Evolutionary conservation across 2,797 vertebrate genomes (phyloP), one percentile per base, ranked within the genome.

Genomic region (Ciconia nigra): DNA sequence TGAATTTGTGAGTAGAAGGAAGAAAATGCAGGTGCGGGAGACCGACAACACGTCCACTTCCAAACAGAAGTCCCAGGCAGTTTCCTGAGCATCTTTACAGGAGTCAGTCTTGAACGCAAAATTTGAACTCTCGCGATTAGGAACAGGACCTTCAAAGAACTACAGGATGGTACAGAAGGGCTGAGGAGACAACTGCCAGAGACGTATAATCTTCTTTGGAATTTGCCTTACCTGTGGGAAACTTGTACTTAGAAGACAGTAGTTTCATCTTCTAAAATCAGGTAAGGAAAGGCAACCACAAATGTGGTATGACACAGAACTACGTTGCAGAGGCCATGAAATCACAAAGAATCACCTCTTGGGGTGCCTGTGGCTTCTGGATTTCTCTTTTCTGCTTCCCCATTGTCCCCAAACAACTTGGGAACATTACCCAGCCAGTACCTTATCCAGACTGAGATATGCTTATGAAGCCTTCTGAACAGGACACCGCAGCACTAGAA

Each of bases 71-170:
- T 81, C 67, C 33, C 5, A n/a, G 46, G 61, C 33, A 77, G 47
- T 37, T 59, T 80, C 39, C 28, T 12, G 28, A 73, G 31, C 59
- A 44, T 17, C 79, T 69, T 66, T 37, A 63, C 21, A 80, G 11
- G 42, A 88, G 54, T 24, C 20, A 39, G 42, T 15, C 49, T 88
- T 74, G 63, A 83, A 87, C 5, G 28, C 9, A 86, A 15, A 33
- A 71, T 67, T 39, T 84, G 41, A 91, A 33, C 39, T 86, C 28
- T 42, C 0, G 0, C 29, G 39, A 13, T 52, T 58, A 42, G 47
- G 33, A 57, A 37, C 54, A 80, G 41, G 66, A 73, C 84, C 78
- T 93, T 66, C 72, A 83, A 92, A 87, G 9, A 62, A 72, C 26
- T 41, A 74, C 39, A 71, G 39, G 46, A 57, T 58, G 26, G 33